Evolutionary conservation across 2,888 invertebrate genomes (phyloP), one percentile per base, ranked within the genome.

Genomic region (Blera fallax): DNA sequence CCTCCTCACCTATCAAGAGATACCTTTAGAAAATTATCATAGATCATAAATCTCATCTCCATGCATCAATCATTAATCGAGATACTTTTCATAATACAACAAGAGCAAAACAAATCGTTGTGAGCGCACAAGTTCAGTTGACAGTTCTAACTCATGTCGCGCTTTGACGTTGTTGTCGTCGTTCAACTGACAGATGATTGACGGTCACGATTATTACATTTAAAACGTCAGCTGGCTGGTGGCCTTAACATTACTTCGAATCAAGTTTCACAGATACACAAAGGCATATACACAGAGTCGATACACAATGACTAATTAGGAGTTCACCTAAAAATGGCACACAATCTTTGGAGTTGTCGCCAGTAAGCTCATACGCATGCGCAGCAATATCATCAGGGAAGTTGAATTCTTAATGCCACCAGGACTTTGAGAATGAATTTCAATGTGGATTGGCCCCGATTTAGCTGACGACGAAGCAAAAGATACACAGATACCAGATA

Each of bases 361-460:
- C 37, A 32, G 56, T 56, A 3, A 18, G 10, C 45, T 34, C 34
- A 65, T 10, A 52, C 45, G 52, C 54, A n/a, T 18, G 56, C 45
- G 56, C 32, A 27, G 29, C 34, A 24, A n/a, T 11, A 40, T 32
- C 58, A 56, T 16, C 64, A 52, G 43, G 56, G 58, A 56, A 52
- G 64, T 21, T 16, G 58, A 65, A 16, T 37, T 43, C 29, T 50
- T 58, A 21, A 67, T 10, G 7, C 29, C 69, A 64, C 29, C 32
- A 69, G 40, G 24, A 14, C n/a, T 32, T 58, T 10, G 6, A 60
- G 24, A 64, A 56, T 58, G 62, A 54, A 74, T 67, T 70, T 77
- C 24, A 64, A 74, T 48, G 52, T 40, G 73, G 56, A 56, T 64
- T 76, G 84, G 80, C 84, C 84, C 37, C 80, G 52, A 76, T 84